These are phyloP conservation scores for Halcyon badia DNA, from an alignment of 2,797 vertebrate species.

Conservation along the genomic window DNA sequence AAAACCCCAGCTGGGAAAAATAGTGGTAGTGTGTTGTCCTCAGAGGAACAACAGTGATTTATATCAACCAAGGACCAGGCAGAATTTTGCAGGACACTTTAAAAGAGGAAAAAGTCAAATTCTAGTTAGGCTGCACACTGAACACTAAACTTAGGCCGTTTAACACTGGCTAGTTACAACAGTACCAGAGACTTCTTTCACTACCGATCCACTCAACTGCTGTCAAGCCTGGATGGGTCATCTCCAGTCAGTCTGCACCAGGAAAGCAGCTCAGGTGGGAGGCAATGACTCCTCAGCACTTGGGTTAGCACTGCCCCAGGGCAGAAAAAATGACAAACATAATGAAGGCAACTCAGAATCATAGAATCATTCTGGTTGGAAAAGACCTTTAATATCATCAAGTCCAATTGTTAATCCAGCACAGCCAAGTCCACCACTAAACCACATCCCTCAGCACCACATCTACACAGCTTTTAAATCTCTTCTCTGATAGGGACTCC, in stretches of 20 bases:
- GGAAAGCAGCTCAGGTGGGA: background rate
- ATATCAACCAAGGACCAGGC: background rate
- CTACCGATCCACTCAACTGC: background rate
- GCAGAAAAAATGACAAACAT: background rate
- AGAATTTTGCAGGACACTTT: background rate
- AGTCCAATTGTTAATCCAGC: background rate
- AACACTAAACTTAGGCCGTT: background rate
- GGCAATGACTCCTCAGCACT: background rate
- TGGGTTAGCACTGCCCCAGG: background rate
- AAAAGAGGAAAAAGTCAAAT: background rate
- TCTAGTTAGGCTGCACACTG: background rate
- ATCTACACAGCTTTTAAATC: background rate
- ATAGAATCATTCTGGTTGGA: background rate
- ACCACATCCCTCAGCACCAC: background rate
- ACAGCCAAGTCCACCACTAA: background rate
- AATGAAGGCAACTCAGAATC: background rate
- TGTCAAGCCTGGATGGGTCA: background rate
- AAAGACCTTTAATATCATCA: background rate
- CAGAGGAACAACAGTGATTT: background rate
- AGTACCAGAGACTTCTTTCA: background rate
- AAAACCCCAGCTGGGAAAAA: slow-evolving; percentile 2
- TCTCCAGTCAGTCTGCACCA: background rate
- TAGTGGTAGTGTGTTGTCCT: background rate
- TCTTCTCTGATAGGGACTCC: background rate
- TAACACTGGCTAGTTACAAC: background rate